Evolutionary conservation across 1,140 invertebrate species (phyloP).

Genomic region (Hylaeus anthracinus): DNA sequence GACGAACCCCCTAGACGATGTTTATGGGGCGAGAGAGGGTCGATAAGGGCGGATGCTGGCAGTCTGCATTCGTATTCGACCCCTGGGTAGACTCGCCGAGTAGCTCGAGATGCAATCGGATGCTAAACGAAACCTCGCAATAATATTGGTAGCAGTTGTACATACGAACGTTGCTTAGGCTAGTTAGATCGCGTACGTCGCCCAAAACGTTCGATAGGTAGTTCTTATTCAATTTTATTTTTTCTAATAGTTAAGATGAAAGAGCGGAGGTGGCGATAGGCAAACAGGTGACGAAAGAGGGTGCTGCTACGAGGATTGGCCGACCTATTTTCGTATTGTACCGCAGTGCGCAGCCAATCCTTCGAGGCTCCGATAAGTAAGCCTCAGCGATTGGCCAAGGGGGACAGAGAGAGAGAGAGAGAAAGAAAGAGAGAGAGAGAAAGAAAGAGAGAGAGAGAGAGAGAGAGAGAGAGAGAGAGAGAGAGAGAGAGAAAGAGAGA

Average conservation of each 20-base stretch:
- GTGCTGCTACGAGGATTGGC: slow-evolving; percentile 61
- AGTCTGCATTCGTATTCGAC: slow-evolving; percentile 20
- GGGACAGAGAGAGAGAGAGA: slow-evolving; percentile 5
- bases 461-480: not conserved
- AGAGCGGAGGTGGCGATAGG: slow-evolving; percentile 59
- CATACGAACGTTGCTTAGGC: slow-evolving; percentile 5
- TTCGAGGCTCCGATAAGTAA: slow-evolving; percentile 60
- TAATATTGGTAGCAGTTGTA: slow-evolving; percentile 26
- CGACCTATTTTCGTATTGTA: slow-evolving; percentile 65
- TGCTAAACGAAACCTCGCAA: slow-evolving; percentile 26
- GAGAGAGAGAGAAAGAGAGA: slow-evolving; percentile 1
- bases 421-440: not conserved
- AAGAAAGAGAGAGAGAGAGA: not conserved
- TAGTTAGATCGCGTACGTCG: slow-evolving; percentile 9
- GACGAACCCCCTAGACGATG: not conserved
- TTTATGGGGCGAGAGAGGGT: not conserved
- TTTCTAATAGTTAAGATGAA: slow-evolving; percentile 29
- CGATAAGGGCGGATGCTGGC: slow-evolving; percentile 36
- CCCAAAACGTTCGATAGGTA: slow-evolving; percentile 36
- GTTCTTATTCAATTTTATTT: slow-evolving; percentile 19
- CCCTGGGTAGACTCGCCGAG: not conserved
- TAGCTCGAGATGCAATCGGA: not conserved
- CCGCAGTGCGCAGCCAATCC: slow-evolving; percentile 67
- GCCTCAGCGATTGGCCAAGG: slow-evolving; percentile 46
- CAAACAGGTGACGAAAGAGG: slow-evolving; percentile 46